Evolutionary conservation across 2,888 invertebrate species (phyloP), one percentile per base, ranked within the genome.

Genomic region (Linyphia triangularis): DNA sequence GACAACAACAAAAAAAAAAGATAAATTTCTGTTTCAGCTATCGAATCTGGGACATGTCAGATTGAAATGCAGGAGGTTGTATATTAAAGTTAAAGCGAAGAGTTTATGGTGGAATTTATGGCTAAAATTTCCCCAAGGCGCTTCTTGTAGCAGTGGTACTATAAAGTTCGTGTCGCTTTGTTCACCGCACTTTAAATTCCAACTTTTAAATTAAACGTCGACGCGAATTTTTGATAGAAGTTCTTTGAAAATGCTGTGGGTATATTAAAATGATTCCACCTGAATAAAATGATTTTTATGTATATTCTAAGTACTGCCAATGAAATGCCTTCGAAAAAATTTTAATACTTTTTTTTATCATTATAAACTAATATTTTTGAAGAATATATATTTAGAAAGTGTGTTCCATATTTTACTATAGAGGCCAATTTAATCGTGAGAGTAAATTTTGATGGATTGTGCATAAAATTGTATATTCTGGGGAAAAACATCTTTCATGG

Each of bases 1-100:
- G 33, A 33, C 33, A 6, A 57, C 10, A 6, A 57, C 57, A 57
- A 40, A 63, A 61, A 19, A 70, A 61, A 24, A 43, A 16, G 40
- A 40, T 57, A 30, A 69, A 82, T 59, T n/a, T 24, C 30, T 61
- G 30, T 63, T 82, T 61, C 37, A 10, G 28, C 65, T 69, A 24
- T 69, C 81, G 70, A 70, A 72, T 61, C 37, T 63, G 37, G 67
- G 51, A 72, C 28, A 82, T 72, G 82, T 43, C 82, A 72, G 61
- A 72, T 63, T 26, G 72, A 72, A 63, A 61, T 63, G 70, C 37
- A 70, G 70, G 26, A 51, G 26, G 61, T 33, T 43, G 51, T 43
- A 24, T 70, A 70, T 70, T 70, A 67, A 69, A 40, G 69, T 37
- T 40, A 69, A 69, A 70, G 70, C 33, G 70, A 1, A 26, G 24